phyloP scores from a whole-genome alignment of 1,140 invertebrate species.

The Trachymyrmex septentrionalis region DNA sequence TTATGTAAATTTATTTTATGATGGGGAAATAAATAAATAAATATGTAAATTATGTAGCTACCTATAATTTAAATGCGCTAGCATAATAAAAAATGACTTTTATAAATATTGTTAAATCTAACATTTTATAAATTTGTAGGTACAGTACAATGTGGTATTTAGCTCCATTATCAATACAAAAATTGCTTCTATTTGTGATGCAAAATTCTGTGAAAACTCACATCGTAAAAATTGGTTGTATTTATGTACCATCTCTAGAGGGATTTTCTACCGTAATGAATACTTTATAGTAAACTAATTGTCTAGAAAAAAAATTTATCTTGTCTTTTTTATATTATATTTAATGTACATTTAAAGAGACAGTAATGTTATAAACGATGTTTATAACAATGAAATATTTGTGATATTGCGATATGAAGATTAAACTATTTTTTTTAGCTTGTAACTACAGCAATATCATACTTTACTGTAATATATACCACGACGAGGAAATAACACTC shows the following conservation, averaged over 20 bases:
- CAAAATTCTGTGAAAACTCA: conserved; percentile 33
- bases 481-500: neutral
- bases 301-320: neutral
- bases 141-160: conserved; percentile 63
- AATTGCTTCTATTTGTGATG: conserved; percentile 64
- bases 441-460: conserved; percentile 26
- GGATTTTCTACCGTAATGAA: conserved; percentile 64
- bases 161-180: conserved; percentile 47
- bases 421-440: conserved; percentile 45
- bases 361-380: neutral
- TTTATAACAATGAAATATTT: neutral
- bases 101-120: no score
- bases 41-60: no score
- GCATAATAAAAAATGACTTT: no score
- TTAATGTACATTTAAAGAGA: neutral
- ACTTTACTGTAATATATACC: conserved; percentile 37
- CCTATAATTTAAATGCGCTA: no score
- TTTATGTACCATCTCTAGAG: conserved; percentile 54
- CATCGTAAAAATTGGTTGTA: conserved; percentile 13
- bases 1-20: no score
- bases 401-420: neutral
- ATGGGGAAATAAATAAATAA: no score
- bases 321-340: neutral
- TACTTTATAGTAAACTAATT: neutral
- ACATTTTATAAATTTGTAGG: conserved; percentile 16